Evolutionary conservation across 2,113 vertebrate species (phyloP).

Genomic region (Vidua chalybeata): DNA sequence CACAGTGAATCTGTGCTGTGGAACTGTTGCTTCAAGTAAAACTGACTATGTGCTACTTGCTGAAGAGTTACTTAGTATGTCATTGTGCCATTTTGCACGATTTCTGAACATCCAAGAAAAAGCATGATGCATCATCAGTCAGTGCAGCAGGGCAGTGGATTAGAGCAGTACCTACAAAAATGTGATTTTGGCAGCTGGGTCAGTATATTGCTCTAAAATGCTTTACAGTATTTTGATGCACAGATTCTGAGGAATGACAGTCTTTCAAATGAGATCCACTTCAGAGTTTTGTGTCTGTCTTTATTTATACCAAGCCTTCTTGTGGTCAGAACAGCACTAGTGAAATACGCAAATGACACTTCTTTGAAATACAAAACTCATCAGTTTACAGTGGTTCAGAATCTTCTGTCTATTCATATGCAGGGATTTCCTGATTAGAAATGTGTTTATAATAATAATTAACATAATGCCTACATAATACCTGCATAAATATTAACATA

Average conservation of each 20-base stretch:
- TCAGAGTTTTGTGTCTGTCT: not conserved
- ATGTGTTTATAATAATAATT: not conserved
- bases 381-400: not conserved
- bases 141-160: not conserved
- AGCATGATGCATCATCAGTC: fast-evolving
- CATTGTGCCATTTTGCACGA: not conserved
- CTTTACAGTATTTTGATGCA: not conserved
- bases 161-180: not conserved
- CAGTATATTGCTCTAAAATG: not conserved
- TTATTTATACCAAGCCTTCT: not conserved
- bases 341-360: not conserved
- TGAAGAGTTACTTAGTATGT: not conserved
- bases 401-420: not conserved
- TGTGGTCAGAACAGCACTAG: not conserved
- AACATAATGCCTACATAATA: not conserved
- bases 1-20: not conserved
- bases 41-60: not conserved
- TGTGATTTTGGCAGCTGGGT: not conserved
- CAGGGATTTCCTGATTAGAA: not conserved
- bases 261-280: not conserved
- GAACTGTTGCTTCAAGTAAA: not conserved
- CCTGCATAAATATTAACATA: not conserved
- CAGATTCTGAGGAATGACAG: not conserved
- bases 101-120: not conserved
- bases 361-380: not conserved